These are phyloP conservation scores for Trichonephila clavipes DNA, from an alignment of 1,140 invertebrate species.

Conservation along the genomic window DNA sequence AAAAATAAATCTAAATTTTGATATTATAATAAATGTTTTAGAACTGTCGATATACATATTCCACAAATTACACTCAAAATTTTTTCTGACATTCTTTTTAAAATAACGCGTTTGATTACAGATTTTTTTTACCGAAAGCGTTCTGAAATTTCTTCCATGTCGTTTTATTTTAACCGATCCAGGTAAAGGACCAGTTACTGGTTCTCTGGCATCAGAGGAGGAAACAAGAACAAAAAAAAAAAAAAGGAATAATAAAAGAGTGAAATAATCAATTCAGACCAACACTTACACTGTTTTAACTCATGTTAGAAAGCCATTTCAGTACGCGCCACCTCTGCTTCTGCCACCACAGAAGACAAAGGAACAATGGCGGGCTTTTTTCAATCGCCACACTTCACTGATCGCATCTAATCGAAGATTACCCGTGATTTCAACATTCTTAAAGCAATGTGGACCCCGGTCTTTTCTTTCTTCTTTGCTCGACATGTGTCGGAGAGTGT, in stretches of 20 bases:
- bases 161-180: too few species aligned
- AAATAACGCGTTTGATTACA: too few species aligned
- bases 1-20: too few species aligned
- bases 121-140: too few species aligned
- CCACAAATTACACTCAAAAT: too few species aligned
- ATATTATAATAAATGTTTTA: too few species aligned
- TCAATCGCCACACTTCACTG: constrained; percentile 69
- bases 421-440: constrained; percentile 53
- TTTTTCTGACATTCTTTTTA: too few species aligned
- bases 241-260: background rate
- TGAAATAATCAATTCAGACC: constrained; percentile 29
- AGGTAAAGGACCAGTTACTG: background rate
- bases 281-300: constrained; percentile 52
- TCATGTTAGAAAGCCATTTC: constrained; percentile 51
- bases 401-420: constrained; percentile 66
- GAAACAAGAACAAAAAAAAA: background rate
- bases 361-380: constrained; percentile 56
- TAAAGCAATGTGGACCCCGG: background rate
- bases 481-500: constrained; percentile 4
- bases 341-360: constrained; percentile 45
- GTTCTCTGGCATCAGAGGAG: background rate
- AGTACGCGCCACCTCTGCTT: background rate
- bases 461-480: background rate
- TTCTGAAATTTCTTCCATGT: too few species aligned
- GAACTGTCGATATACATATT: too few species aligned